phyloP scores from a whole-genome alignment of 2,113 vertebrate species.

The Crotalus helleri region DNA sequence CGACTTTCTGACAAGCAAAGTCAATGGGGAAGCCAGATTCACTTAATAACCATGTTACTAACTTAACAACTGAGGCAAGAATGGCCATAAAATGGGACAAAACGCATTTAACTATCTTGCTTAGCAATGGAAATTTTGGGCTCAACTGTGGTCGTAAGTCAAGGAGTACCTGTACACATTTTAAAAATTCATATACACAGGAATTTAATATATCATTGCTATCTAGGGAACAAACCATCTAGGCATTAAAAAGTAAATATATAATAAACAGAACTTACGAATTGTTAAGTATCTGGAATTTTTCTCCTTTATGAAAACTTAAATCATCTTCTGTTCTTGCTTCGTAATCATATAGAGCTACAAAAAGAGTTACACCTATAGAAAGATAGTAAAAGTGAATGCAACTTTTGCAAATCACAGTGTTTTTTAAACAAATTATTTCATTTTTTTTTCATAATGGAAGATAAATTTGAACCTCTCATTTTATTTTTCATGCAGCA shows the following conservation, averaged over 20 bases:
- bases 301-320: conserved; percentile 96
- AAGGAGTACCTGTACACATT: too few species aligned
- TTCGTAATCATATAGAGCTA: conserved; percentile 97
- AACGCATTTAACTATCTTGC: too few species aligned
- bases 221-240: not conserved
- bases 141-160: too few species aligned
- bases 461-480: not conserved
- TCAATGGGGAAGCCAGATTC: too few species aligned
- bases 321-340: conserved; percentile 96
- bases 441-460: not conserved
- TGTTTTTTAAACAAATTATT: not conserved
- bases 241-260: not conserved
- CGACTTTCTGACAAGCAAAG: too few species aligned
- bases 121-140: too few species aligned
- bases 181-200: not conserved
- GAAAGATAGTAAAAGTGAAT: conserved; percentile 37
- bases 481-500: not conserved
- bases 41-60: too few species aligned
- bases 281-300: conserved; percentile 97
- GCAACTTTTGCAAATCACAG: not conserved
- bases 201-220: not conserved
- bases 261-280: conserved; percentile 81
- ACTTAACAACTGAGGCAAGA: too few species aligned
- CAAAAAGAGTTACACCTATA: conserved; percentile 94
- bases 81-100: too few species aligned